Evolutionary conservation across 2,888 invertebrate genomes (phyloP), one percentile per base, ranked within the genome.

Genomic region (Alitta virens): DNA sequence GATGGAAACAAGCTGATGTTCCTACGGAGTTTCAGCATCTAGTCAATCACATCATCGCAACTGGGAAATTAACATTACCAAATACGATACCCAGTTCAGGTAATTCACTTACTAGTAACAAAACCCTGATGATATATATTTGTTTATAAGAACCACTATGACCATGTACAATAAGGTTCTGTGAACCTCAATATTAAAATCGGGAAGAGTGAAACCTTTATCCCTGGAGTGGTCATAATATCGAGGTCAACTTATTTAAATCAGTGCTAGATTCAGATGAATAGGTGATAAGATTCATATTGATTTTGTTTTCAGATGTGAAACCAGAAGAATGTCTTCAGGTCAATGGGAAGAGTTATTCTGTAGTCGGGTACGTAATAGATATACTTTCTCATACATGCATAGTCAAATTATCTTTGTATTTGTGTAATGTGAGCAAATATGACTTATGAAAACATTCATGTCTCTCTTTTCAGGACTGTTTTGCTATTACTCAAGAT

Each of bases 1-100:
- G 91, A 64, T 98, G 98, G 98, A 93, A 91, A 76, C 88, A 90
- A 72, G 91, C 94, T 2, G 94, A 95, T 75, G 92, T 97, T 56
- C 92, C 95, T 0, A 85, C 86, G 69, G 92, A 94, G 78, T 90
- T 96, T 79, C 97, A 98, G 83, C 86, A 88, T 71, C 86, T 95
- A 64, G 89, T 94, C 40, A 88, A 89, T 78, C 86, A 87, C 71
- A 88, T 92, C 74, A 16, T 46, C 7, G 21, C 46, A n/a, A 18
- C 46, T 16, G 46, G 16, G n/a, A 46, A 46, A 25, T 52, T 52
- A 52, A 21, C 52, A 23, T 23, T 52, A 52, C 26, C 52, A 52
- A 24, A 52, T 16, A 52, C n/a, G 5, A 52, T 21, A 25, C 16
- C 25, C 5, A 23, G 23, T n/a, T 25, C 52, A 52, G 52, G 25